Evolutionary conservation across 2,113 vertebrate species (phyloP).

Genomic region (Phasianus colchicus): DNA sequence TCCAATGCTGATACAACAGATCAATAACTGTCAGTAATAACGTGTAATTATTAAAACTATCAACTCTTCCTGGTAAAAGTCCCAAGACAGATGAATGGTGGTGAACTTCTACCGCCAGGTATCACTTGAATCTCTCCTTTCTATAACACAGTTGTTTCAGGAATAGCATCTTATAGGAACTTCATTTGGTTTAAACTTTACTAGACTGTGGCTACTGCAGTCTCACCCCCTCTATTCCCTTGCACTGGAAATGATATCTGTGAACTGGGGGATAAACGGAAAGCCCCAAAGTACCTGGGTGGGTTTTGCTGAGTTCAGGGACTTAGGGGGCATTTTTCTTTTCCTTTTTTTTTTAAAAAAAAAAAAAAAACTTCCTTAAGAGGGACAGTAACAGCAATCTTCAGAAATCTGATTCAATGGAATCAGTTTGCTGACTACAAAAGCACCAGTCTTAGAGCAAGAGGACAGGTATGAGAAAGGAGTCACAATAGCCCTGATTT

Average conservation of each 20-base stretch:
- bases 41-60: neutral
- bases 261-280: neutral
- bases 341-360: neutral
- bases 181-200: neutral
- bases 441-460: neutral
- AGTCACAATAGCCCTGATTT: neutral
- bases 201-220: neutral
- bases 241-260: neutral
- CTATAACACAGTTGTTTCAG: neutral
- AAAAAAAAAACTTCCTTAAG: no score
- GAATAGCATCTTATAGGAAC: neutral
- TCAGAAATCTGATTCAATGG: neutral
- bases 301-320: neutral
- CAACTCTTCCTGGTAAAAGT: neutral
- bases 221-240: neutral
- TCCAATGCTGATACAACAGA: neutral
- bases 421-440: neutral
- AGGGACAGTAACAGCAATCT: neutral
- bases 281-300: neutral
- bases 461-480: neutral
- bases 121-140: neutral
- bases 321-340: neutral
- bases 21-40: neutral
- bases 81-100: neutral
- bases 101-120: neutral